Base-by-base conservation (phyloP, 2,888 invertebrate genomes). In the Drosophila austrosaltans region DNA sequence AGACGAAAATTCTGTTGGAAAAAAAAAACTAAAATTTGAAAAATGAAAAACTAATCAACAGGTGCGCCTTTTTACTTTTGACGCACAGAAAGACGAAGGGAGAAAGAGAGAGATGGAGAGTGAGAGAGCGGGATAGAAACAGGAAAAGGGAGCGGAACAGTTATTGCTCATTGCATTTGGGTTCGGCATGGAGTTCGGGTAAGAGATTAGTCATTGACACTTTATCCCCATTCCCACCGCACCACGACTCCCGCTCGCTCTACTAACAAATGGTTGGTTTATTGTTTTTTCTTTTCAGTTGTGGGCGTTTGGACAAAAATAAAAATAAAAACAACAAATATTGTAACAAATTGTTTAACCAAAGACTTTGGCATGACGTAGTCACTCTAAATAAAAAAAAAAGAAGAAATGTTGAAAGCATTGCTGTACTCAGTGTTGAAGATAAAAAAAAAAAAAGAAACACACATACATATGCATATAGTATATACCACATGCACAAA, bases 1-100 rank as follows among this genome's bases (percentile, higher is more conserved):
- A 83, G 63, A 72, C 53, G 10, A 30, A 32, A 12, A 76, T 73
- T 68, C 66, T 74, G 62, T 66, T 60, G 42, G 44, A 58, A 57
- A 68, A 59, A 59, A 76, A 69, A 76, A 70, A 36, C 36, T 2
- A 67, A 63, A 63, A 40, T 40, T 30, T 42, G 25, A 25, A 40
- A 71, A 72, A 65, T 32, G 60, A 53, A 58, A 78, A 48, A 39
- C 53, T 28, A 59, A 72, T 74, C 82, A 79, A 82, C 82, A 82
- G 82, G 82, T 82, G 82, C 71, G 75, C 67, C 61, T 84, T 77
- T 84, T n/a, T n/a, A n/a, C n/a, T n/a, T n/a, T 82, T 82, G 82
- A 85, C 84, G 76, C 76, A 64, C 30, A 57, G 56, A 25, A 8
- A 28, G 28, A 60, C 10, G 16, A 8, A 44, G 16, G 16, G 16